Conservation (phyloP, 2,113 vertebrate species). For the Dissostichus mawsoni region DNA sequence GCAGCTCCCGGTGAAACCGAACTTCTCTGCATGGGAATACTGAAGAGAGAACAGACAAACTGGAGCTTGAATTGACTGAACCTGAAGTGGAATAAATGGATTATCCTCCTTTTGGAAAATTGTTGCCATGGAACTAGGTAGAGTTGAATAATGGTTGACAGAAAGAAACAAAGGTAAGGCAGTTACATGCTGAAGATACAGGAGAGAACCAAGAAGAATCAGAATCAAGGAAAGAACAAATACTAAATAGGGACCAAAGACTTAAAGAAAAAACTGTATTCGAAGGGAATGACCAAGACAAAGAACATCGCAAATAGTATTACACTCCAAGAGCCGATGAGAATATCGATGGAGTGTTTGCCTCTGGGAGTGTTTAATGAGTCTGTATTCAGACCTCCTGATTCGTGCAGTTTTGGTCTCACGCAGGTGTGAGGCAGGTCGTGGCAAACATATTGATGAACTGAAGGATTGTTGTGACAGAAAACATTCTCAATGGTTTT, state of each 20-base stretch:
- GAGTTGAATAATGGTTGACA: conserved; percentile 69
- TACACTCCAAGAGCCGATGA: conserved; percentile 56
- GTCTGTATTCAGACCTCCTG: conserved; percentile 55
- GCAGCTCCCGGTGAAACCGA: conserved; percentile 60
- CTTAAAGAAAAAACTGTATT: conserved; percentile 42
- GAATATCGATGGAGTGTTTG: conserved; percentile 72
- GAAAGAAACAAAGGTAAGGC: conserved; percentile 68
- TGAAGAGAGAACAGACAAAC: conserved; percentile 58
- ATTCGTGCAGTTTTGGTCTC: conserved; percentile 60
- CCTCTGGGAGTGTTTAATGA: conserved; percentile 56
- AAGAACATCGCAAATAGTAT: conserved; percentile 40
- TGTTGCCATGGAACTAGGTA: conserved; percentile 74
- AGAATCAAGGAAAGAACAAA: conserved; percentile 42
- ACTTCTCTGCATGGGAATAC: conserved; percentile 64
- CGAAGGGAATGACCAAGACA: conserved; percentile 62
- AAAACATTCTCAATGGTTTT: conserved; percentile 56
- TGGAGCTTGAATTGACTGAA: conserved; percentile 62
- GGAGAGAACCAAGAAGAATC: conserved; percentile 52
- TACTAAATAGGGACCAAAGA: conserved; percentile 72
- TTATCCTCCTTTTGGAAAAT: conserved; percentile 72
- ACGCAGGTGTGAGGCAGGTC: conserved; percentile 68
- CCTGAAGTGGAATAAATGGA: conserved; percentile 79
- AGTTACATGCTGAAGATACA: conserved; percentile 59
- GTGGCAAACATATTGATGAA: conserved; percentile 48
- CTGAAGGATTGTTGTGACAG: conserved; percentile 50